Conservation (phyloP, 1,140 invertebrate genomes). For the Trichonephila inaurata region DNA sequence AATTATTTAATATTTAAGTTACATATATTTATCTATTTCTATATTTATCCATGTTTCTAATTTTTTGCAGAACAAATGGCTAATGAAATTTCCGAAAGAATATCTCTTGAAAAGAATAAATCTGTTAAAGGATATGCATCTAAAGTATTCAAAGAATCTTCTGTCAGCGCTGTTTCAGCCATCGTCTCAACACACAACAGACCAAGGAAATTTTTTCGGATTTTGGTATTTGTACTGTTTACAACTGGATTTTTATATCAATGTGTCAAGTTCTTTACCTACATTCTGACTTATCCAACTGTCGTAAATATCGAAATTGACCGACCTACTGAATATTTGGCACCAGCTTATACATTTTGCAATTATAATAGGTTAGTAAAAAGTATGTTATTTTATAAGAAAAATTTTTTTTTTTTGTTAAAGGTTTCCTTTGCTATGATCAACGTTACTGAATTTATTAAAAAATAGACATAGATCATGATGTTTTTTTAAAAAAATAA, state of each 20-base stretch:
- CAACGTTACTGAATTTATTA: too few relatives aligned
- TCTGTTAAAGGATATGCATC: constrained; percentile 16
- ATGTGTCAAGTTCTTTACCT: constrained; percentile 10
- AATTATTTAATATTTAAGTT: too few relatives aligned
- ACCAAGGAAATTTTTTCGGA: constrained; percentile 20
- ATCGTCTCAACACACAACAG: constrained; percentile 9
- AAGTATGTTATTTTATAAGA: too few relatives aligned
- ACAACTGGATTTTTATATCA: constrained; percentile 28
- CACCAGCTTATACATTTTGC: constrained; percentile 40
- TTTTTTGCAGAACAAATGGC: not conserved
- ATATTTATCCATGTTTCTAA: not conserved
- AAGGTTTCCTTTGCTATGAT: too few relatives aligned
- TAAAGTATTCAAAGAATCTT: constrained; percentile 5
- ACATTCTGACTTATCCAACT: not conserved
- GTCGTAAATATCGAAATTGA: not conserved
- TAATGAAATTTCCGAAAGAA: not conserved
- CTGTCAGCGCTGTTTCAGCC: constrained; percentile 39
- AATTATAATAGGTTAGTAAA: constrained; percentile 25
- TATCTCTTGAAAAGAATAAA: not conserved
- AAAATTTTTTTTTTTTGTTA: too few relatives aligned
- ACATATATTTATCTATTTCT: too few relatives aligned
- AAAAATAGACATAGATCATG: too few relatives aligned
- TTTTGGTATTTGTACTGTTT: constrained; percentile 22
- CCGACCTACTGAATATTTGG: not conserved
- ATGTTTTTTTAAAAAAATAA: too few relatives aligned